Percentiles rank a stretch among this genome's conserved stretches.
These are phyloP conservation scores for Branchipolynoe longqiensis DNA, from an alignment of 2,888 invertebrate species.

Conservation along the genomic window DNA sequence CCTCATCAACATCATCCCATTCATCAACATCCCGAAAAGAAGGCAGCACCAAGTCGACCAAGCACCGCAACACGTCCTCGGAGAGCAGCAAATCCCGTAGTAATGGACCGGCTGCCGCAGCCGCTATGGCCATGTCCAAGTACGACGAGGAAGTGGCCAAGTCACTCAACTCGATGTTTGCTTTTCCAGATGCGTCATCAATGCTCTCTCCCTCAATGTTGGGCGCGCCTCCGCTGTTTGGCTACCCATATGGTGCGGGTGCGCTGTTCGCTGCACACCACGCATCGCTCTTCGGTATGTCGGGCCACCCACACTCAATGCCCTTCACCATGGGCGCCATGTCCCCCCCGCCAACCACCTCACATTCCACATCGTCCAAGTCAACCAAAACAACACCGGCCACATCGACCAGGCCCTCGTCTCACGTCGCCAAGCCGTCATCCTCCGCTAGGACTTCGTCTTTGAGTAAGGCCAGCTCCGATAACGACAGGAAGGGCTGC, in stretches of 20 bases:
- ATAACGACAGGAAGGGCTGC: slow-evolving; percentile 58
- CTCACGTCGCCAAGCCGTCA: background rate
- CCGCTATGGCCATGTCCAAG: slow-evolving; percentile 10
- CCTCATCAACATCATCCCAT: slow-evolving; percentile 54
- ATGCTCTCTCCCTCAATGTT: slow-evolving; percentile 34
- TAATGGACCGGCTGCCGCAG: slow-evolving; percentile 9
- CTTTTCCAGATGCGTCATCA: slow-evolving; percentile 25
- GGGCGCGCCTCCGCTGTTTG: slow-evolving; percentile 17
- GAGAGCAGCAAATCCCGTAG: background rate
- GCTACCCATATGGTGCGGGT: slow-evolving; percentile 39
- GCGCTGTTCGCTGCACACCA: slow-evolving; percentile 48
- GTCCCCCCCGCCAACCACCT: background rate
- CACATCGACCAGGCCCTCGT: slow-evolving; percentile 61
- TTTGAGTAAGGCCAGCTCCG: background rate
- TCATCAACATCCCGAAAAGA: slow-evolving; percentile 39
- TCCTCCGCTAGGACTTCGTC: background rate
- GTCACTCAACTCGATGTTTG: slow-evolving; percentile 37
- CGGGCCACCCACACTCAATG: background rate
- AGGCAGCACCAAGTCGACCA: background rate
- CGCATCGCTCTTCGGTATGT: slow-evolving; percentile 18
- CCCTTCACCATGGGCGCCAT: slow-evolving; percentile 9
- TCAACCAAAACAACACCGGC: slow-evolving; percentile 48
- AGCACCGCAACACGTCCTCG: background rate
- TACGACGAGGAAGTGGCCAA: slow-evolving; percentile 49
- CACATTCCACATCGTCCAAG: slow-evolving; percentile 61